Conservation (phyloP, 2,113 vertebrate genomes). For the Pleuronectes platessa region DNA sequence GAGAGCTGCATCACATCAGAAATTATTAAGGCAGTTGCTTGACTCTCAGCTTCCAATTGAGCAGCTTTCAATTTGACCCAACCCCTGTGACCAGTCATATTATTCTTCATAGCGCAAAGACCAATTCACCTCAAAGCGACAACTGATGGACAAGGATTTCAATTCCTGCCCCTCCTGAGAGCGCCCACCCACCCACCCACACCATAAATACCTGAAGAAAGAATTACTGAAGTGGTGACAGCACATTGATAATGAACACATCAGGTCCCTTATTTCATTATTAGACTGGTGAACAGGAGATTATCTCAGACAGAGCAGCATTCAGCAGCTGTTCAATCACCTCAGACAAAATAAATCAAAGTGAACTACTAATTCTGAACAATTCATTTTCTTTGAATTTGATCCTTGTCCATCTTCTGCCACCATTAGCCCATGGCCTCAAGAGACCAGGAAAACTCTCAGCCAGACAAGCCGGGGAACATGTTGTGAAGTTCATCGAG, state of each 20-base stretch:
- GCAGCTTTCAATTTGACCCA: neutral
- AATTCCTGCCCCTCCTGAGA: neutral
- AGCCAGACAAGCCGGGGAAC: no score
- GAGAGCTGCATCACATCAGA: no score
- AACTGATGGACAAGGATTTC: conserved; percentile 15
- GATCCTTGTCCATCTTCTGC: no score
- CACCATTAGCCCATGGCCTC: no score
- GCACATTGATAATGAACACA: neutral
- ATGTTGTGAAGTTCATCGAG: no score
- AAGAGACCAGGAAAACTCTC: no score
- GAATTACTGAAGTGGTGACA: neutral
- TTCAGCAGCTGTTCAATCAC: neutral
- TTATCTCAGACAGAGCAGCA: neutral
- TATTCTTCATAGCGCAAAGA: neutral
- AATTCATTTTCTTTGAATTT: no score
- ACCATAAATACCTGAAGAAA: conserved; percentile 2
- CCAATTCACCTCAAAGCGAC: neutral
- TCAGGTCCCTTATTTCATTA: neutral
- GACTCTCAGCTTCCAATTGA: no score
- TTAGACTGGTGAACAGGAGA: no score
- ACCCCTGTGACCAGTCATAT: neutral
- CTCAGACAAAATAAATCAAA: no score
- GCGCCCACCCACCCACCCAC: conserved; percentile 3
- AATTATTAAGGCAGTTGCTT: no score
- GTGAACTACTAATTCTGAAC: no score